Evolutionary conservation across 1,140 invertebrate genomes (phyloP).

Genomic region (Drosophila fuyamai): DNA sequence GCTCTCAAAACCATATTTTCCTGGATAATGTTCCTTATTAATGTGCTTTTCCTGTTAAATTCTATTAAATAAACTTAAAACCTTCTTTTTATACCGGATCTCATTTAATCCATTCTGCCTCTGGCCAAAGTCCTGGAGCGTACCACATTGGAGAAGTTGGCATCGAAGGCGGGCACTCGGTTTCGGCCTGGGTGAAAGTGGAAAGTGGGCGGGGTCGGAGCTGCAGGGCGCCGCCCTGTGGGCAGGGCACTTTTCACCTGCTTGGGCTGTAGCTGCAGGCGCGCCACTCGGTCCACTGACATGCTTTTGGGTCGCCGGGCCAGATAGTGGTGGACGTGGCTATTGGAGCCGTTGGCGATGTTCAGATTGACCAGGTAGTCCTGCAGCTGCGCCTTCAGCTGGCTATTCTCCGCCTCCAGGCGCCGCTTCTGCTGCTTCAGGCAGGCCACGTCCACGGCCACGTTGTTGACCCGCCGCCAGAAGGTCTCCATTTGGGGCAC

Average conservation of each 20-base stretch:
- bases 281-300: slow-evolving; percentile 76
- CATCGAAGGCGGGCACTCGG: slow-evolving; percentile 57
- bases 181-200: slow-evolving; percentile 3
- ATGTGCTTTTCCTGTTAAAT: too few relatives aligned
- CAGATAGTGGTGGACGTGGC: slow-evolving; percentile 69
- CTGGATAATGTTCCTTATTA: too few relatives aligned
- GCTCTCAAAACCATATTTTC: too few relatives aligned
- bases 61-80: too few relatives aligned
- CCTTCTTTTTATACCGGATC: too few relatives aligned
- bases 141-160: slow-evolving; percentile 66
- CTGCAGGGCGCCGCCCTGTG: slow-evolving; percentile 34
- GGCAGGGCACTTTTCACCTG: slow-evolving; percentile 59
- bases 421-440: slow-evolving; percentile 69
- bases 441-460: slow-evolving; percentile 73
- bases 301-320: slow-evolving; percentile 78
- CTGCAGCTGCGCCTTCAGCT: slow-evolving; percentile 71
- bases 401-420: slow-evolving; percentile 65
- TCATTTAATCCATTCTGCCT: slow-evolving; percentile 44
- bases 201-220: slow-evolving; percentile 23
- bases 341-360: slow-evolving; percentile 74
- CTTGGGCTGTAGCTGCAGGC: slow-evolving; percentile 63
- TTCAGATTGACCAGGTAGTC: slow-evolving; percentile 78
- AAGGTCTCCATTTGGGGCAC: slow-evolving; percentile 78
- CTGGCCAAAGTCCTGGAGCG: slow-evolving; percentile 53
- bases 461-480: slow-evolving; percentile 81